Base-by-base conservation (phyloP, 2,888 invertebrate genomes). In the Brassicogethes aeneus region DNA sequence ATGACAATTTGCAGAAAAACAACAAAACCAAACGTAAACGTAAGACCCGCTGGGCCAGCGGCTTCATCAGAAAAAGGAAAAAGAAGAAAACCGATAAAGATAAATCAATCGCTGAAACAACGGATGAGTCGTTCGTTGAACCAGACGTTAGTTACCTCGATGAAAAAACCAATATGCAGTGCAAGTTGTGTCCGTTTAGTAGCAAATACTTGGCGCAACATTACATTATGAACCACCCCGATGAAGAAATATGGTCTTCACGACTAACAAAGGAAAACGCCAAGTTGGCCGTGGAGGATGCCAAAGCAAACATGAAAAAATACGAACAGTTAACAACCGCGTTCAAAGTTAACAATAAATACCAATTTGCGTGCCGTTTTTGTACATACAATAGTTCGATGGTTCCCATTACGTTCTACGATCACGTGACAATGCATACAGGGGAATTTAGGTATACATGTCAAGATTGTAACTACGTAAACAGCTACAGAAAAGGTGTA, bases 391-490 rank as follows among this genome's bases (percentile, higher is more conserved):
- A 40, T 13, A 53, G 53, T 34, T 29, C 7, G 1, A 44, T 50
- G 2, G 14, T 42, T 12, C 52, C 57, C 29, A 47, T 69, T 55
- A 59, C 62, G 3, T 83, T 84, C 58, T 82, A 80, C 55, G 83
- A 85, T 59, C 89, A 90, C 56, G 71, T 85, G 31, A 76, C 78
- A 15, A 73, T 68, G 35, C 90, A 90, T 45, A 89, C 88, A 0
- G 89, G 89, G 0, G 89, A 90, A 65, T 84, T 79, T 52, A 72
- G 80, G 40, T 79, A 76, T 44, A 62, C 69, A 15, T 89, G 88
- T 61, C 72, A 5, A 10, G 14, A 32, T 3, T 32, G 32, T 50
- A 52, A 63, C 39, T 61, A 53, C 45, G 46, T 46, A 3, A 53
- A 60, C 13, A 52, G 55, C n/a, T 57, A 51, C 14, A 43, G 41